Evolutionary conservation across 1,140 invertebrate genomes (phyloP).

Genomic region (Marisa cornuarietis): DNA sequence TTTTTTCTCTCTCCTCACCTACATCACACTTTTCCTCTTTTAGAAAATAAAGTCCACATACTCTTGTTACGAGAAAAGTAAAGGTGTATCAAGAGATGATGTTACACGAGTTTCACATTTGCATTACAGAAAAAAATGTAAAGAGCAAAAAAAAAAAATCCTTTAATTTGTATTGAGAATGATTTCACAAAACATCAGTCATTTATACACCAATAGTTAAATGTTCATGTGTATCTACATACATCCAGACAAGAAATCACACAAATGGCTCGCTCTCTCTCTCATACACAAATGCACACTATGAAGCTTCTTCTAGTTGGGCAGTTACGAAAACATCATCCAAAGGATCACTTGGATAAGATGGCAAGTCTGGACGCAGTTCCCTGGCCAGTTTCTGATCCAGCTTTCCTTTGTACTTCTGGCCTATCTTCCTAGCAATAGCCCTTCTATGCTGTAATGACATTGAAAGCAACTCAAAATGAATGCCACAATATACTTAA

Average conservation of each 20-base stretch:
- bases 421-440: constrained; percentile 75
- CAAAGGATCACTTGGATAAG: constrained; percentile 74
- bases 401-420: constrained; percentile 81
- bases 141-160: too few relatives aligned
- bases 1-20: too few relatives aligned
- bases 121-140: too few relatives aligned
- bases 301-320: background rate
- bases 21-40: too few relatives aligned
- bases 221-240: background rate
- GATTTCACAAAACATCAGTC: too few relatives aligned
- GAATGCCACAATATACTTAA: too few relatives aligned
- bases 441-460: constrained; percentile 74
- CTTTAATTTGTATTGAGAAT: too few relatives aligned
- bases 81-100: too few relatives aligned
- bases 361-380: constrained; percentile 71
- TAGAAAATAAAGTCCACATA: too few relatives aligned
- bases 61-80: too few relatives aligned
- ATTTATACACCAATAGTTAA: too few relatives aligned
- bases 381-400: constrained; percentile 81
- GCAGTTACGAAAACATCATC: constrained; percentile 72
- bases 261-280: background rate
- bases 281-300: background rate
- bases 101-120: too few relatives aligned
- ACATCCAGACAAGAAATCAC: background rate
- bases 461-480: background rate